Percentiles rank a stretch among this genome's conserved stretches.
Conservation (phyloP, 2,888 invertebrate species). For the Galerucella pusilla region DNA sequence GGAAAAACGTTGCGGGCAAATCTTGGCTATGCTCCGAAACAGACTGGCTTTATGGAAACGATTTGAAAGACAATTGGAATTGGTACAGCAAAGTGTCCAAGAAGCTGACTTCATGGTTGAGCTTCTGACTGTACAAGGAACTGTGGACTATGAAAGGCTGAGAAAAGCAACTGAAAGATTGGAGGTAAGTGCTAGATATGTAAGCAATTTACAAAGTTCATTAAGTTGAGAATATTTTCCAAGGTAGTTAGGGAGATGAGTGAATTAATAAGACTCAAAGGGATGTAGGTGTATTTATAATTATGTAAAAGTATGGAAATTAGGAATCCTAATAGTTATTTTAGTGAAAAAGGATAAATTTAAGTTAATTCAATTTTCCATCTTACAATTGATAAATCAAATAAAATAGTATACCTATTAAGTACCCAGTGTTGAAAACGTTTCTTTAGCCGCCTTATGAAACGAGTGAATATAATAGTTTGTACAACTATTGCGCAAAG, state of each 20-base stretch:
- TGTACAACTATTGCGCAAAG: too few species aligned
- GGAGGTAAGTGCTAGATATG: constrained; percentile 73
- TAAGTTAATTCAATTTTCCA: too few species aligned
- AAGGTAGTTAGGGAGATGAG: background rate
- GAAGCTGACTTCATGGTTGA: constrained; percentile 92
- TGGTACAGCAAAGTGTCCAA: constrained; percentile 83
- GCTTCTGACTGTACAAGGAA: constrained; percentile 83
- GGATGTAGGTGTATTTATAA: too few species aligned
- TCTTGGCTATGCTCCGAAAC: constrained; percentile 73
- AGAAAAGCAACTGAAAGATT: constrained; percentile 86
- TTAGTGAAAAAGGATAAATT: too few species aligned
- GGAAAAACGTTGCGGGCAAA: constrained; percentile 77
- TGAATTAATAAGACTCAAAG: background rate
- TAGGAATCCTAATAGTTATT: too few species aligned
- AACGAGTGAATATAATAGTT: too few species aligned
- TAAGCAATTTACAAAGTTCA: constrained; percentile 8
- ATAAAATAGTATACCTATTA: too few species aligned
- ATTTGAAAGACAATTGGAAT: constrained; percentile 81
- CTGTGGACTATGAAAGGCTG: constrained; percentile 85
- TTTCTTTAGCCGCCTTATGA: too few species aligned
- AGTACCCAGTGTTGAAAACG: too few species aligned
- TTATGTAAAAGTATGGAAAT: too few species aligned
- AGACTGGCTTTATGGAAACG: constrained; percentile 79
- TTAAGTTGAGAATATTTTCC: background rate
- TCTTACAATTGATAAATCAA: too few species aligned